phyloP scores from a whole-genome alignment of 2,113 vertebrate genomes.

The Pangasianodon gigas region DNA sequence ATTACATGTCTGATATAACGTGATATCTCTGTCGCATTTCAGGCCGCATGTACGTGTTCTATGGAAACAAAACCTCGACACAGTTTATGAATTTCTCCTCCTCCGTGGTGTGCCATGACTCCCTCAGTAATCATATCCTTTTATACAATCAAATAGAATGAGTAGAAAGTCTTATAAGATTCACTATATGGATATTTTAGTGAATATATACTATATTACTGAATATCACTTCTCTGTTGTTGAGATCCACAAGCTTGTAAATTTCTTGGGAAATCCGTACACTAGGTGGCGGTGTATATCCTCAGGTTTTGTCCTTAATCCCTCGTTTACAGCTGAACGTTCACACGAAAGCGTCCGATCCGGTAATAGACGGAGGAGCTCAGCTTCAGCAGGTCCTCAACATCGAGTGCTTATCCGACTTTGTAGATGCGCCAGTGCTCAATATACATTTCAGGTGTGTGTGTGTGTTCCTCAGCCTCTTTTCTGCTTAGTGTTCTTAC shows the following conservation, averaged over 20 bases:
- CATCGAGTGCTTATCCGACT: constrained; percentile 88
- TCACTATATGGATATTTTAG: neutral
- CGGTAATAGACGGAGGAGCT: constrained; percentile 86
- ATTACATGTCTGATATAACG: neutral
- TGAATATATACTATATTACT: neutral
- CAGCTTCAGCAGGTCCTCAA: constrained; percentile 92
- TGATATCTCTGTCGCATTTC: constrained; percentile 23
- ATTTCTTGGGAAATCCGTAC: neutral
- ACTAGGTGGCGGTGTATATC: neutral
- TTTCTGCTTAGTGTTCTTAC: neutral
- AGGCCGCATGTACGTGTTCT: constrained; percentile 95
- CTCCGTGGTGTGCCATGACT: constrained; percentile 81
- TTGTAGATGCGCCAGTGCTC: constrained; percentile 80
- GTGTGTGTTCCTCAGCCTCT: neutral
- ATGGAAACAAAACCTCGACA: constrained; percentile 90
- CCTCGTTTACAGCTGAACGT: constrained; percentile 81
- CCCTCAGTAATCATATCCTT: constrained; percentile 86
- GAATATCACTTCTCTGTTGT: neutral
- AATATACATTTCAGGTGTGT: constrained; percentile 83
- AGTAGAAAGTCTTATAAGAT: neutral
- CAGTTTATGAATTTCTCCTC: constrained; percentile 89
- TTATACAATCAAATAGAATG: neutral
- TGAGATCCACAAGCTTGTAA: neutral
- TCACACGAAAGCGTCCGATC: constrained; percentile 85
- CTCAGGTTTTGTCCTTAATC: constrained; percentile 68